phyloP scores from a whole-genome alignment of 2,797 vertebrate genomes.

The Aviceda leuphotes region DNA sequence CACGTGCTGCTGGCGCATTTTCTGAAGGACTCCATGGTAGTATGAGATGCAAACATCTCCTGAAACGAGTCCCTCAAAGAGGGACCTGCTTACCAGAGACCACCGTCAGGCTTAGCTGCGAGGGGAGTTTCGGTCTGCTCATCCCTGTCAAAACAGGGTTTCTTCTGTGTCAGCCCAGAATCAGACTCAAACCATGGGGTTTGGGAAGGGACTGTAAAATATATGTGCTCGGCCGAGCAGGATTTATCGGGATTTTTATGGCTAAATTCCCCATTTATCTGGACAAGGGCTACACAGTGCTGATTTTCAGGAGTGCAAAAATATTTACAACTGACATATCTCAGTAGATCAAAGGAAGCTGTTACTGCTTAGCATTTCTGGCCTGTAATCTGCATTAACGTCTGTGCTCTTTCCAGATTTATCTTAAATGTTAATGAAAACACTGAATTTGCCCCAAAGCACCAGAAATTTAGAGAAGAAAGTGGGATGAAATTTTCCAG shows the following conservation, averaged over 20 bases:
- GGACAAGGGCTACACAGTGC: background rate
- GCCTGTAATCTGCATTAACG: constrained; percentile 49
- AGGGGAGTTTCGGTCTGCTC: background rate
- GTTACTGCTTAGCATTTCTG: constrained; percentile 46
- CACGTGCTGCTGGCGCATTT: background rate
- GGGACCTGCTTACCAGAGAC: background rate
- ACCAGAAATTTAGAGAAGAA: constrained; percentile 1
- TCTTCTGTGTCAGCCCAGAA: background rate
- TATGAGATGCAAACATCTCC: background rate
- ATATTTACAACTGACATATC: constrained; percentile 24
- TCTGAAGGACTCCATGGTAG: background rate
- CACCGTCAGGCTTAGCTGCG: accelerated
- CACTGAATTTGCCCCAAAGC: constrained; percentile 44
- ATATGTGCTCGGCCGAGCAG: background rate
- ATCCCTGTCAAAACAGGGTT: background rate
- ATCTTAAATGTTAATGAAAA: constrained; percentile 62
- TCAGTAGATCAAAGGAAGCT: constrained; percentile 44
- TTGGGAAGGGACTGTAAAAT: background rate
- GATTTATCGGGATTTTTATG: background rate
- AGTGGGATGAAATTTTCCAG: background rate
- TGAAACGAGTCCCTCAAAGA: background rate
- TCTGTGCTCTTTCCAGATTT: constrained; percentile 47
- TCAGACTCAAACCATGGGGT: accelerated
- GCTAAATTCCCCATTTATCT: background rate
- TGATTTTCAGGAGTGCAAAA: background rate